Conservation (phyloP, 37 sponge, comb jelly and placozoan species). For the Tethya wilhelma region DNA sequence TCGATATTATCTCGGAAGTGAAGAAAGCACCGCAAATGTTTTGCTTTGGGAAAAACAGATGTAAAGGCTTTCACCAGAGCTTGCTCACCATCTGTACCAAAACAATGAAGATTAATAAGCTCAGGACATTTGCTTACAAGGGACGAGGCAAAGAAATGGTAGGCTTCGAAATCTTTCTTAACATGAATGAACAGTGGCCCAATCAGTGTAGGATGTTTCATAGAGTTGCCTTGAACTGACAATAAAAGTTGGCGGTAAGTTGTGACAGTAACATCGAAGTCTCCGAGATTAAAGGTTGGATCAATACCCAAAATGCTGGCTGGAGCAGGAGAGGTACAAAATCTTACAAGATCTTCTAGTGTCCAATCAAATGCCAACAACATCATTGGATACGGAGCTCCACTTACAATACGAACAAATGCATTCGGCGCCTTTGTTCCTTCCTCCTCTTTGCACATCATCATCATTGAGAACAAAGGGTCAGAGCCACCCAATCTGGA, state of each 20-base stretch:
- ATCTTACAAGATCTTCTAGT: slow-evolving; percentile 31
- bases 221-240: neutral
- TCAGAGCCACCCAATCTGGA: slow-evolving; percentile 1
- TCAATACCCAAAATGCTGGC: slow-evolving; percentile 24
- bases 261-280: slow-evolving; percentile 42
- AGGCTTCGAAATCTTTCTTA: slow-evolving; percentile 29
- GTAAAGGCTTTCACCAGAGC: slow-evolving; percentile 37
- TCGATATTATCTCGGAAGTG: slow-evolving; percentile 54
- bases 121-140: slow-evolving; percentile 24
- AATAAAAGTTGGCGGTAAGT: slow-evolving; percentile 23
- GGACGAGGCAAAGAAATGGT: slow-evolving; percentile 48
- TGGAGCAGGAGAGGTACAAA: slow-evolving; percentile 4
- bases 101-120: neutral
- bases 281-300: slow-evolving; percentile 43
- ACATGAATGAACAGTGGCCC: slow-evolving; percentile 54
- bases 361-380: slow-evolving; percentile 42
- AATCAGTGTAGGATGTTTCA: slow-evolving; percentile 30
- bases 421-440: neutral
- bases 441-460: slow-evolving; percentile 47
- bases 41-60: slow-evolving; percentile 20
- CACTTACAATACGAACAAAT: slow-evolving; percentile 27
- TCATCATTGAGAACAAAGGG: slow-evolving; percentile 17
- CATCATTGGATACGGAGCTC: slow-evolving; percentile 17
- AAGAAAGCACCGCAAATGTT: slow-evolving; percentile 38
- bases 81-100: slow-evolving; percentile 54